Conservation (phyloP, 2,888 invertebrate genomes). For the Lepetodrilus schrolli region DNA sequence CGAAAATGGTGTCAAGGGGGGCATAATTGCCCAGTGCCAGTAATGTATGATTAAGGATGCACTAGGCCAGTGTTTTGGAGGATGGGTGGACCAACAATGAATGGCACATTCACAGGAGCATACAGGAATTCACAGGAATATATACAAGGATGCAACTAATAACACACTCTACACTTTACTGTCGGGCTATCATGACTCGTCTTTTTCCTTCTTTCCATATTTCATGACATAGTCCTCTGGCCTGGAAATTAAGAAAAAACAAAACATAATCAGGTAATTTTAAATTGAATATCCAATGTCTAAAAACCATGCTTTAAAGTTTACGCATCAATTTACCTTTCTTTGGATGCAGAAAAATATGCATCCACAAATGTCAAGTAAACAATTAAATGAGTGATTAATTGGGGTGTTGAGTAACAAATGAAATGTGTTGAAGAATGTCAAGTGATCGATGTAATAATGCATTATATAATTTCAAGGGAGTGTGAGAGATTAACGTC, state of each 20-base stretch:
- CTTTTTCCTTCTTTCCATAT: conserved; percentile 20
- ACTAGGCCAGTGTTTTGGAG: too few species aligned
- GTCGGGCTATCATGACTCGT: too few species aligned
- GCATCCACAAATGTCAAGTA: not conserved
- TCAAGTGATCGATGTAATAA: too few species aligned
- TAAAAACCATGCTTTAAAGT: too few species aligned
- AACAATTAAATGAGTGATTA: not conserved
- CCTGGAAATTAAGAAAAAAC: conserved; percentile 44
- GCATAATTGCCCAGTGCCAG: not conserved
- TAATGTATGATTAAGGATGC: not conserved
- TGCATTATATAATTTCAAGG: too few species aligned
- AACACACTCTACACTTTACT: too few species aligned
- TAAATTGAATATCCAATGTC: not conserved
- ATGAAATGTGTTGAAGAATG: not conserved
- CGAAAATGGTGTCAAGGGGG: not conserved
- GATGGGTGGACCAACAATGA: too few species aligned
- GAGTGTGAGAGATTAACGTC: too few species aligned
- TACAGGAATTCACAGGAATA: too few species aligned
- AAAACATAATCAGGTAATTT: not conserved
- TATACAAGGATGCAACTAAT: too few species aligned
- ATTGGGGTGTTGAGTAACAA: not conserved
- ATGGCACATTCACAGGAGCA: too few species aligned
- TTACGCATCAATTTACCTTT: not conserved
- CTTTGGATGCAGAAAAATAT: too few species aligned
- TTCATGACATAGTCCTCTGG: conserved; percentile 49